These are phyloP conservation scores for Brenthis hecate DNA, from an alignment of 2,888 invertebrate species.

Conservation along the genomic window DNA sequence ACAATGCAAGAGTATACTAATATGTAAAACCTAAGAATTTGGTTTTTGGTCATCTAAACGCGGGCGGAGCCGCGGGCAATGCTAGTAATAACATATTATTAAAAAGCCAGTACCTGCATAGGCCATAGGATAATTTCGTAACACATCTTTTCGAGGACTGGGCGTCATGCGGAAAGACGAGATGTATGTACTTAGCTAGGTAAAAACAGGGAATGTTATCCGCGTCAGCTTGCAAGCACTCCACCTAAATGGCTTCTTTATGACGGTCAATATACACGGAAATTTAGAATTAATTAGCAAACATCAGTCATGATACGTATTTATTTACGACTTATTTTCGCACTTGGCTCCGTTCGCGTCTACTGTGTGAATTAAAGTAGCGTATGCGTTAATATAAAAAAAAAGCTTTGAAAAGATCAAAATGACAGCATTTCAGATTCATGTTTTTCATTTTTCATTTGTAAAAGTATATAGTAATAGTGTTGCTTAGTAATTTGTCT, in stretches of 20 bases:
- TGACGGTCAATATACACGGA: conserved; percentile 20
- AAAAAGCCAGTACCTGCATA: no score
- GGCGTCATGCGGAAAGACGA: neutral
- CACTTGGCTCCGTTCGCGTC: neutral
- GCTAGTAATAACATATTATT: no score
- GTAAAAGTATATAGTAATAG: no score
- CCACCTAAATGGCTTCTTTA: conserved; percentile 35
- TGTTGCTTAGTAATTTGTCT: no score
- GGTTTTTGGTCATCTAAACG: no score
- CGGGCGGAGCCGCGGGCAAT: no score
- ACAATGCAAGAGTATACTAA: no score
- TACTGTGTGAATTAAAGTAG: no score
- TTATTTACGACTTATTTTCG: neutral
- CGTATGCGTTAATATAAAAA: neutral
- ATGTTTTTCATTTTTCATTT: no score
- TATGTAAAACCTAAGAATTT: no score
- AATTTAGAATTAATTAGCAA: conserved; percentile 29
- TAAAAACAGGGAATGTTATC: conserved; percentile 41
- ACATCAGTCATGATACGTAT: conserved; percentile 9
- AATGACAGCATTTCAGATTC: no score
- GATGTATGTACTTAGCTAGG: neutral
- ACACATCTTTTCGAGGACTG: neutral
- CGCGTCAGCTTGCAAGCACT: conserved; percentile 52
- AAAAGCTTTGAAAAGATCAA: neutral
- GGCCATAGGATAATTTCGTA: no score